phyloP scores from a whole-genome alignment of 2,797 vertebrate genomes.

The Pterois miles region DNA sequence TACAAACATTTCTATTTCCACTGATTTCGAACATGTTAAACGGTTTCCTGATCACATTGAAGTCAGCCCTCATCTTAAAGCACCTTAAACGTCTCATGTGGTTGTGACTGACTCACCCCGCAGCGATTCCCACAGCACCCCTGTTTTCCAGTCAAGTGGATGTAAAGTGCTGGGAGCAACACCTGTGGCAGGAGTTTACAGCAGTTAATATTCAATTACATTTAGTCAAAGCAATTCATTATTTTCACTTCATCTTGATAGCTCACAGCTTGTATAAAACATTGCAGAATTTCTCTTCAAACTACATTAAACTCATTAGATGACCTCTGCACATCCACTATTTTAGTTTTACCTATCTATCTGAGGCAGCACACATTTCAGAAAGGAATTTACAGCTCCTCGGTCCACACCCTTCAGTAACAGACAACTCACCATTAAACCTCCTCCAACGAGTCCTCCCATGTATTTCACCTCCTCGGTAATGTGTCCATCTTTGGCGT shows the following conservation, averaged over 20 bases:
- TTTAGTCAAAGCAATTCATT: background rate
- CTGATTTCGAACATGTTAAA: background rate
- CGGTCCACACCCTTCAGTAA: background rate
- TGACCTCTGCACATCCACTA: background rate
- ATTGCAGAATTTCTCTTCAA: background rate
- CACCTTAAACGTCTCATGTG: background rate
- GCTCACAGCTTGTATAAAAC: background rate
- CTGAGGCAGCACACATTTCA: background rate
- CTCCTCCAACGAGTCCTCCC: conserved; percentile 85
- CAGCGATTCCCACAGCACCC: conserved; percentile 88
- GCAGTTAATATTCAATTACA: background rate
- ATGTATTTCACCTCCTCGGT: conserved; percentile 85
- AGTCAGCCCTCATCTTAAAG: background rate
- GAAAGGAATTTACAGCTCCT: background rate
- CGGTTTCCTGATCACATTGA: background rate
- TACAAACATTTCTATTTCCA: background rate
- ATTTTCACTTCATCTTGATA: background rate
- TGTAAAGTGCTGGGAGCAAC: conserved; percentile 84
- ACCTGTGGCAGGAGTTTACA: conserved; percentile 71
- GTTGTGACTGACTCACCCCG: conserved; percentile 81
- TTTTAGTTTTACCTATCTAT: background rate
- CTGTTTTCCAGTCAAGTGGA: conserved; percentile 81
- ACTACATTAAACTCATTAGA: background rate
- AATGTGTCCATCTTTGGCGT: conserved; percentile 68
- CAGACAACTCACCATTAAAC: conserved; percentile 77